phyloP scores from a whole-genome alignment of 1,140 invertebrate genomes.

The Drosophila dunni region DNA sequence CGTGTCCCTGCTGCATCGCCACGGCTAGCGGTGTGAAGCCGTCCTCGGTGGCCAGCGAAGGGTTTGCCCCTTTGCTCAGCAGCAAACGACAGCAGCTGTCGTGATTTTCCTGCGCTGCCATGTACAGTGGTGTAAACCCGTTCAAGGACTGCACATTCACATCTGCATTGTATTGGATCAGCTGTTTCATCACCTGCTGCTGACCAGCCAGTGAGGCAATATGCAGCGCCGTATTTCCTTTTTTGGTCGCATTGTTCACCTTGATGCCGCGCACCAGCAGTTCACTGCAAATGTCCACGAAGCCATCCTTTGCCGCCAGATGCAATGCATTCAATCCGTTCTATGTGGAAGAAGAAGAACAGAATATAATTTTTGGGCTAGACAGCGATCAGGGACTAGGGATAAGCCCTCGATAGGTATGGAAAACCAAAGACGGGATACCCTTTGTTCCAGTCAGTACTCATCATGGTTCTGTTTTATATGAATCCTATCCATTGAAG shows the following conservation, averaged over 20 bases:
- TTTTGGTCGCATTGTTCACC: conserved; percentile 99
- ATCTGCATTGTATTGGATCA: conserved; percentile 95
- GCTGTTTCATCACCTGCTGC: conserved; percentile 95
- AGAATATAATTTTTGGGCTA: no score
- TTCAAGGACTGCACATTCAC: conserved; percentile 98
- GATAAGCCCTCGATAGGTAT: no score
- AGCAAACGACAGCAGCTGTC: conserved; percentile 97
- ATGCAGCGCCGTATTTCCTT: conserved; percentile 99
- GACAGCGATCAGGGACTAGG: no score
- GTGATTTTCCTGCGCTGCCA: conserved; percentile 99
- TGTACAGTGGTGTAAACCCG: conserved; percentile 99
- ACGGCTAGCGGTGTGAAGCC: conserved; percentile 99
- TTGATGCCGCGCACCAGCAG: conserved; percentile 95
- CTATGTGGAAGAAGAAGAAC: conserved; percentile 85
- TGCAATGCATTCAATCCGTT: conserved; percentile 99
- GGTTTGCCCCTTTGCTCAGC: conserved; percentile 96
- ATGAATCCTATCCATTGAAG: no score
- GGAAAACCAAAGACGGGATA: no score
- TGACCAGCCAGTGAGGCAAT: conserved; percentile 99
- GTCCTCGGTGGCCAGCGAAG: conserved; percentile 98
- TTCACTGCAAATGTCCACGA: conserved; percentile 96
- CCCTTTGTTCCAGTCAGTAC: no score
- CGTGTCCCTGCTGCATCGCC: conserved; percentile 99
- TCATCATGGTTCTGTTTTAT: no score
- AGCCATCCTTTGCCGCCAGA: conserved; percentile 98